Percentiles rank a stretch among this genome's conserved stretches.
Evolutionary conservation across 2,113 vertebrate species (phyloP).

Genomic region (Urocitellus parryii): DNA sequence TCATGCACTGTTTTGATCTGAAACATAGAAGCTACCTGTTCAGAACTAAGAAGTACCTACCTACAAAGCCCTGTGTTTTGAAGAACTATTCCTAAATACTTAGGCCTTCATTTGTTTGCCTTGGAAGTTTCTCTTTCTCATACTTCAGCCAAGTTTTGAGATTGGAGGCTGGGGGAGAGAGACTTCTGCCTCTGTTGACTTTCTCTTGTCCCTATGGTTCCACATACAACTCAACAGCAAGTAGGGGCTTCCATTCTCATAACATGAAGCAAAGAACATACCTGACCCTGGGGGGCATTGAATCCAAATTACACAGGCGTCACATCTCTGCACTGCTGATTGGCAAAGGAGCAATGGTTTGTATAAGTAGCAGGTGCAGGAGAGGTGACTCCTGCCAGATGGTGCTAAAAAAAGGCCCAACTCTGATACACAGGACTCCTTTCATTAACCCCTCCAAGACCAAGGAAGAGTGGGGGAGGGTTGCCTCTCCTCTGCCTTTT

Average conservation of each 20-base stretch:
- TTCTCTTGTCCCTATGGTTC: neutral
- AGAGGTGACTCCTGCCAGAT: conserved; percentile 60
- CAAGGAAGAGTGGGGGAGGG: neutral
- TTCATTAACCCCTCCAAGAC: conserved; percentile 36
- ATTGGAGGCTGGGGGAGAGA: neutral
- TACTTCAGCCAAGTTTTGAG: neutral
- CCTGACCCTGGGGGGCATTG: neutral
- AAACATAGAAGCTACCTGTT: conserved; percentile 23
- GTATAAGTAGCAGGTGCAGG: conserved; percentile 55
- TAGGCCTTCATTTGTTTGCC: neutral
- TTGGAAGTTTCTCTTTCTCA: neutral
- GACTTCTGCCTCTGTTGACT: neutral
- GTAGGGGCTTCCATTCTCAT: no score
- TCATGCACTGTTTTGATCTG: neutral
- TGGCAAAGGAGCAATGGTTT: conserved; percentile 54
- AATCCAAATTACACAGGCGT: neutral
- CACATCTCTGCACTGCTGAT: neutral
- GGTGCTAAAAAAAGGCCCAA: conserved; percentile 60
- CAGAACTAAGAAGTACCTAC: neutral
- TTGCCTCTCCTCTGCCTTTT: neutral
- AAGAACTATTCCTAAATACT: neutral
- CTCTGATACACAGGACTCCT: neutral
- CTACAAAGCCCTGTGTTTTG: neutral
- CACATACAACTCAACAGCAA: neutral
- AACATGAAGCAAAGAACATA: neutral